Conservation (phyloP, 2,797 vertebrate species). For the Leptoclinus maculatus region DNA sequence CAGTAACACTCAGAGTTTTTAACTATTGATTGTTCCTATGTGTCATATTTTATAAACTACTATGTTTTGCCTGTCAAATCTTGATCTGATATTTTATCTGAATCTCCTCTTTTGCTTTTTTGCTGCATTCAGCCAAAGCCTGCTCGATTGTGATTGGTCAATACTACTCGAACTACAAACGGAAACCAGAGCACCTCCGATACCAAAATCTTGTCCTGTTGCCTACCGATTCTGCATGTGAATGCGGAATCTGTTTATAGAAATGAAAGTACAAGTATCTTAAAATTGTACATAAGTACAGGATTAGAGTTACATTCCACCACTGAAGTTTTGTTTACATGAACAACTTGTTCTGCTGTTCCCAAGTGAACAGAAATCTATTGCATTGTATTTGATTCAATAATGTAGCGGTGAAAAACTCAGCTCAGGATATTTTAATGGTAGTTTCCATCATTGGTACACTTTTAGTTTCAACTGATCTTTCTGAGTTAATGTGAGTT, state of each 20-base stretch:
- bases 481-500: neutral
- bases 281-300: neutral
- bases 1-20: neutral
- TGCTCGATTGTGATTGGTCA: too few relatives aligned
- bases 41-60: neutral
- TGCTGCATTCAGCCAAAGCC: neutral
- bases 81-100: neutral
- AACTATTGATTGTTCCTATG: neutral
- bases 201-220: neutral
- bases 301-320: neutral
- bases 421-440: neutral
- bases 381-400: neutral
- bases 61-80: neutral
- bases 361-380: neutral
- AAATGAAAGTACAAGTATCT: neutral
- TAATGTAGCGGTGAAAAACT: neutral
- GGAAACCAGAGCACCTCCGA: neutral
- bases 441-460: neutral
- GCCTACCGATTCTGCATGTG: neutral
- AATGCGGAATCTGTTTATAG: neutral
- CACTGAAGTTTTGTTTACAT: neutral
- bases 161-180: neutral
- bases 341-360: neutral
- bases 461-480: neutral
- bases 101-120: neutral